Conservation (phyloP, 2,113 vertebrate genomes). For the Neofelis nebulosa region DNA sequence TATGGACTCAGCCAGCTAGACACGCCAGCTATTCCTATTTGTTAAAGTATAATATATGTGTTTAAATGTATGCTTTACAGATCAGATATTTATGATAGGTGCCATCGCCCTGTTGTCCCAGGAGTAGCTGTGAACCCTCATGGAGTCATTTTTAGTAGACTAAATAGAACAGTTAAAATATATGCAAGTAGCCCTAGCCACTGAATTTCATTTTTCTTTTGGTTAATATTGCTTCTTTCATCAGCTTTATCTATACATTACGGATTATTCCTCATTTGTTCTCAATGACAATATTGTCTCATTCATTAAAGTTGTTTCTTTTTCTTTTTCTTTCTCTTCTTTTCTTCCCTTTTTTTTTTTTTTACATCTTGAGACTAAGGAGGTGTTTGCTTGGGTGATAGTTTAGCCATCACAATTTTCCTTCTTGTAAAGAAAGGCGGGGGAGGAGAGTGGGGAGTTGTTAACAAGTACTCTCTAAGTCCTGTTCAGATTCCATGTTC, state of each 20-base stretch:
- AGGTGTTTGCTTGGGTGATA: background rate
- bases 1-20: no score
- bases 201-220: background rate
- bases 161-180: background rate
- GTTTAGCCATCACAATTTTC: background rate
- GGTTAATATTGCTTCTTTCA: background rate
- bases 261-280: background rate
- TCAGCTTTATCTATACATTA: background rate
- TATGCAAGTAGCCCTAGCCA: background rate
- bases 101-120: background rate
- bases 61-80: background rate
- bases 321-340: background rate
- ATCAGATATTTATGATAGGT: background rate
- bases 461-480: background rate
- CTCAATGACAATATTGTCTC: conserved; percentile 20
- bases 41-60: background rate
- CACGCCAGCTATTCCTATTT: background rate
- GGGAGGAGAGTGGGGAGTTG: background rate
- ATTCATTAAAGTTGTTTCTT: background rate
- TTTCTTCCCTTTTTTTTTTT: no score
- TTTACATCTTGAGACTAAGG: background rate
- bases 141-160: background rate
- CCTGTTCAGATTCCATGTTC: background rate
- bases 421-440: background rate
- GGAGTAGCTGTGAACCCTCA: background rate